These are phyloP conservation scores for Sylvia borin DNA, from an alignment of 2,797 vertebrate genomes.

Conservation along the genomic window DNA sequence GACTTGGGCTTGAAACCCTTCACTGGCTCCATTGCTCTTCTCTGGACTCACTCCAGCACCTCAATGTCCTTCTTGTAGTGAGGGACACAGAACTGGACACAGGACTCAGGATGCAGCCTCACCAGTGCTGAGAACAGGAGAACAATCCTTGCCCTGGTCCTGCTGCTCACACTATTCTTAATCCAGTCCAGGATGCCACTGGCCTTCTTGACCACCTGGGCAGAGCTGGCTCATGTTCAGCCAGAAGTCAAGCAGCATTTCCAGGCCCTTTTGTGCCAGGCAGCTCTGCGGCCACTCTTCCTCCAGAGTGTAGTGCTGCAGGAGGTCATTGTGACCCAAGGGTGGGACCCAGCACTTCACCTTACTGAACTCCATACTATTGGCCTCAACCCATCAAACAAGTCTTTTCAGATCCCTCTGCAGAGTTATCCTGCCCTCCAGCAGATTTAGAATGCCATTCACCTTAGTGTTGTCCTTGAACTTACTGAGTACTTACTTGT, in stretches of 20 bases:
- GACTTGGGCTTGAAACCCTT: neutral
- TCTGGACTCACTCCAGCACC: neutral
- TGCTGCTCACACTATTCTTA: neutral
- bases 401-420: neutral
- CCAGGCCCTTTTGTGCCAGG: neutral
- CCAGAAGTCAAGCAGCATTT: neutral
- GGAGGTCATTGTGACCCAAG: neutral
- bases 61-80: neutral
- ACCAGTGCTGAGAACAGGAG: fast-evolving
- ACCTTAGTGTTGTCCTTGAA: neutral
- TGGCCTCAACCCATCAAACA: neutral
- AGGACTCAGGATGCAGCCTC: too few relatives aligned
- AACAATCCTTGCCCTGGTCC: neutral
- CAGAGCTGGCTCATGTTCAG: too few relatives aligned
- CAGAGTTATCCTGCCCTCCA: neutral
- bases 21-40: neutral
- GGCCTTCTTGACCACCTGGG: neutral
- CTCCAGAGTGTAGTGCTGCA: neutral
- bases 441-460: neutral
- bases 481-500: neutral
- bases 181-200: neutral
- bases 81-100: neutral
- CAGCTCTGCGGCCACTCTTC: neutral
- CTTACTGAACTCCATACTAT: neutral
- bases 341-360: neutral